These are phyloP conservation scores for Syngnathus acus DNA, from an alignment of 2,797 vertebrate genomes.

Conservation along the genomic window DNA sequence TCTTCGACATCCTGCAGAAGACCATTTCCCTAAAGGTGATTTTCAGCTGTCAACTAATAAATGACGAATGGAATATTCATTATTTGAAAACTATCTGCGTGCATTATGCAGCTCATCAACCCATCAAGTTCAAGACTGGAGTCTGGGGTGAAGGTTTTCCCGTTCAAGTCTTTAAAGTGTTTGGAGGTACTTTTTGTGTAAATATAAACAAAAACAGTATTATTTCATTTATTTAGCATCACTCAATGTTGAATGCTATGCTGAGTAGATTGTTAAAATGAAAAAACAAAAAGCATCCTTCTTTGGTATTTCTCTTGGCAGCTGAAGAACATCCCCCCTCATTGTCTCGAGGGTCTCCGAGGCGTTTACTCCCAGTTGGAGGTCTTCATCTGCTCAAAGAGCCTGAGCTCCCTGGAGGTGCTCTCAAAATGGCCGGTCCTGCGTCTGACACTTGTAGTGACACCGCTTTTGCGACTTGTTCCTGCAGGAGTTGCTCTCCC, in stretches of 20 bases:
- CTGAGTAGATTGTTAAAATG: background rate
- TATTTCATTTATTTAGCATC: background rate
- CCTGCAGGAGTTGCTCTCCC: slow-evolving; percentile 85
- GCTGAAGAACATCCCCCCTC: slow-evolving; percentile 86
- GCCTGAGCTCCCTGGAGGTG: slow-evolving; percentile 85
- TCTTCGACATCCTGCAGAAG: slow-evolving; percentile 93
- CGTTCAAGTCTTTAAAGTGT: slow-evolving; percentile 87
- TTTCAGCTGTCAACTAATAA: background rate
- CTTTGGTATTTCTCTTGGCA: slow-evolving; percentile 32
- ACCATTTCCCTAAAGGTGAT: slow-evolving; percentile 86
- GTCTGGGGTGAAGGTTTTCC: slow-evolving; percentile 87
- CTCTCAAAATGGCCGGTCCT: background rate
- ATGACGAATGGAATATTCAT: background rate
- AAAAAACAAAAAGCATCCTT: background rate
- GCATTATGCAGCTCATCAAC: slow-evolving; percentile 74
- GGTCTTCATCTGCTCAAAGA: slow-evolving; percentile 83
- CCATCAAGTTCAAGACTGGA: slow-evolving; percentile 68
- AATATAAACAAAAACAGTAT: background rate
- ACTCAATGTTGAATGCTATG: background rate
- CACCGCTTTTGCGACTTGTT: background rate
- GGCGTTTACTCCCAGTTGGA: slow-evolving; percentile 90
- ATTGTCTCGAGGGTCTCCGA: slow-evolving; percentile 82
- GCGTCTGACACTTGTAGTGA: background rate
- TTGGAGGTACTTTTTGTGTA: slow-evolving; percentile 75
- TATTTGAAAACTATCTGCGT: background rate